These are phyloP conservation scores for Ditylenchus dipsaci DNA, from an alignment of 1,140 invertebrate species.

Conservation along the genomic window DNA sequence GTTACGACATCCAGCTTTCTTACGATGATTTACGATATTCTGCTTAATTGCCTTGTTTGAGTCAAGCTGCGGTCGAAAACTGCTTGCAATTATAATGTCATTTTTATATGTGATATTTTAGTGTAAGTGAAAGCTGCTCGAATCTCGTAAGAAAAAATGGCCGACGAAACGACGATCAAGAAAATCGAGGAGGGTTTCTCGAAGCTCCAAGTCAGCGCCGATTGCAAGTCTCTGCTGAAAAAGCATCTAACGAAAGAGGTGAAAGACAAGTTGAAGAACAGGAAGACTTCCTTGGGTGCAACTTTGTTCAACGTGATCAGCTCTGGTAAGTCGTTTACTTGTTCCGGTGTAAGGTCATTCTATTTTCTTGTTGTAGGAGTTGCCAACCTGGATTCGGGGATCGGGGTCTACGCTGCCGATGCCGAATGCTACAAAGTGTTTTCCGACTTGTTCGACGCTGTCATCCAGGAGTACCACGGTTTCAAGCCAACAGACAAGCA, in stretches of 20 bases:
- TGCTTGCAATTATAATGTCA: too few relatives aligned
- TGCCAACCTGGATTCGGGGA: conserved; percentile 71
- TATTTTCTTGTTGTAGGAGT: conserved; percentile 63
- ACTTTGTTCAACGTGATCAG: conserved; percentile 47
- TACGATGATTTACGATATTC: too few relatives aligned
- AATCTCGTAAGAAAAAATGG: conserved; percentile 37
- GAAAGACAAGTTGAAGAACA: conserved; percentile 68
- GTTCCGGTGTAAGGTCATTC: background rate
- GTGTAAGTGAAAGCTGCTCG: too few relatives aligned
- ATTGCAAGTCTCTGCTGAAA: conserved; percentile 85
- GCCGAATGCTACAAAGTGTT: conserved; percentile 85
- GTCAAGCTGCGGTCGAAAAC: too few relatives aligned
- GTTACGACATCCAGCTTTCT: too few relatives aligned
- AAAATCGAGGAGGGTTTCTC: conserved; percentile 75
- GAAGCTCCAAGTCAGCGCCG: conserved; percentile 45
- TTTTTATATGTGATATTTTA: too few relatives aligned
- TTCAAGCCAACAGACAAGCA: conserved; percentile 67
- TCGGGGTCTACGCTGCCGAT: conserved; percentile 91
- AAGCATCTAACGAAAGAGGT: conserved; percentile 84
- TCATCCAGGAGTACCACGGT: conserved; percentile 92
- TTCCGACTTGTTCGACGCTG: conserved; percentile 84
- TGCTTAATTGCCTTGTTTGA: too few relatives aligned
- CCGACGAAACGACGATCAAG: conserved; percentile 62
- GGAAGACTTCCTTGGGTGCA: conserved; percentile 42
- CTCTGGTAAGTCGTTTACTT: conserved; percentile 32